Evolutionary conservation across 2,113 vertebrate species (phyloP).

Genomic region (Mesembrinibis cayennensis): DNA sequence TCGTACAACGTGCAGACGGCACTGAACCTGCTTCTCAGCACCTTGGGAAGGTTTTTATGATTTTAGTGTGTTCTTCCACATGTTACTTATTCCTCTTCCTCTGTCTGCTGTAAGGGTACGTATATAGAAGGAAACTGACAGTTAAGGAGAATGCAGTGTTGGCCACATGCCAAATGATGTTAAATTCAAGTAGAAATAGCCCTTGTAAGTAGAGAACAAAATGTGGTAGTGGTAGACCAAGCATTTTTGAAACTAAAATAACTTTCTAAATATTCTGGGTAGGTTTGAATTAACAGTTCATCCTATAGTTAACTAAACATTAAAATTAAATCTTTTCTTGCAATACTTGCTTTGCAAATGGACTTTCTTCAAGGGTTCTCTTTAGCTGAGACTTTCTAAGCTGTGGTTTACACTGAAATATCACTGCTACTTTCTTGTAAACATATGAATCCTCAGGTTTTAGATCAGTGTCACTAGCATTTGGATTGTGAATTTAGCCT

Average conservation of each 20-base stretch:
- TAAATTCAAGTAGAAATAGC: not conserved
- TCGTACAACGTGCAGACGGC: fast-evolving
- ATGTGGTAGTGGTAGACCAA: not conserved
- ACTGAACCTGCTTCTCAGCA: not conserved
- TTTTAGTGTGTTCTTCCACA: not conserved
- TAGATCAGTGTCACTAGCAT: not conserved
- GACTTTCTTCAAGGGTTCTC: not conserved
- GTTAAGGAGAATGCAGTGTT: not conserved
- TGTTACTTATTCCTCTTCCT: not conserved
- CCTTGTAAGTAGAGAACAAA: not conserved
- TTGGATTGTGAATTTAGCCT: not conserved
- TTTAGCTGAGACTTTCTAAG: not conserved
- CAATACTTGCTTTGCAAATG: not conserved
- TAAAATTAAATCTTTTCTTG: not conserved
- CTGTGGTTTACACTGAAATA: not conserved
- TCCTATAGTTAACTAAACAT: not conserved
- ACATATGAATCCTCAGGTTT: not conserved
- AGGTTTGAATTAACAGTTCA: not conserved
- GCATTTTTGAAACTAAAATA: slow-evolving; percentile 10
- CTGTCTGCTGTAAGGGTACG: not conserved
- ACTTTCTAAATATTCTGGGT: not conserved
- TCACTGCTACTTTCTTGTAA: not conserved
- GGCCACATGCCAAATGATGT: not conserved
- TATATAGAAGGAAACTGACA: not conserved
- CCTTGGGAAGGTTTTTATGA: not conserved